A percentile compares a stretch with the other conserved stretches of the same genome.
These are phyloP conservation scores for Xenotilapia caudafasciata DNA, from an alignment of 2,113 vertebrate genomes.

Conservation along the genomic window DNA sequence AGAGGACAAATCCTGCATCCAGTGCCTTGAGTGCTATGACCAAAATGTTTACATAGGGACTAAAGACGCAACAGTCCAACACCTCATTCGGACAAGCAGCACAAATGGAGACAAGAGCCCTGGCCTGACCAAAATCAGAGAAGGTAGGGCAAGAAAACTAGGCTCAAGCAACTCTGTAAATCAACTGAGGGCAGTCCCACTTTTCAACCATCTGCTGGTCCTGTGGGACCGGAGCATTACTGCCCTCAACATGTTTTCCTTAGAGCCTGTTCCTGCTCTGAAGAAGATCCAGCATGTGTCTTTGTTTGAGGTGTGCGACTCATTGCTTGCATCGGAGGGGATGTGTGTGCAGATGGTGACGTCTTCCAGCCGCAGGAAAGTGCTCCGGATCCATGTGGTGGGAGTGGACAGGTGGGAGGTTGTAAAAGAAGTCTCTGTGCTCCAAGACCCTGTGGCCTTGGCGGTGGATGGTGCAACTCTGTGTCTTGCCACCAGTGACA, in stretches of 20 bases:
- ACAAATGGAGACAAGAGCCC: background rate
- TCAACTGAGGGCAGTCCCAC: constrained; percentile 48
- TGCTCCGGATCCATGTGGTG: constrained; percentile 52
- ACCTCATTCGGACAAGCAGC: constrained; percentile 26
- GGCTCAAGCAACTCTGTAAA: constrained; percentile 43
- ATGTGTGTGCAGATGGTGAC: constrained; percentile 48
- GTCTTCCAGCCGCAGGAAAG: constrained; percentile 47
- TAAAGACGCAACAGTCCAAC: constrained; percentile 52
- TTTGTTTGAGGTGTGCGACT: constrained; percentile 37
- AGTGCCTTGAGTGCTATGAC: constrained; percentile 52
- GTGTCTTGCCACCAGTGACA: constrained; percentile 59
- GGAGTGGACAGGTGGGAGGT: constrained; percentile 65
- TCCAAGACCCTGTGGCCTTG: constrained; percentile 57
- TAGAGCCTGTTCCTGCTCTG: constrained; percentile 49
- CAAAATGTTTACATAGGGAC: constrained; percentile 62
- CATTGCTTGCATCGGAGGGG: background rate
- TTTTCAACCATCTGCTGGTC: constrained; percentile 67
- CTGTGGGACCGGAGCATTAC: constrained; percentile 56
- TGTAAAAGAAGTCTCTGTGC: constrained; percentile 51
- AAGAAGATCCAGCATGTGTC: constrained; percentile 64
- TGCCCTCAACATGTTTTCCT: constrained; percentile 68
- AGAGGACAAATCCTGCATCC: constrained; percentile 55
- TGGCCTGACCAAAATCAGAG: background rate
- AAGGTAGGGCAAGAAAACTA: constrained; percentile 54
- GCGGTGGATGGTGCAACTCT: constrained; percentile 38